phyloP scores from a whole-genome alignment of 2,888 invertebrate species.

The Tridacna gigas region DNA sequence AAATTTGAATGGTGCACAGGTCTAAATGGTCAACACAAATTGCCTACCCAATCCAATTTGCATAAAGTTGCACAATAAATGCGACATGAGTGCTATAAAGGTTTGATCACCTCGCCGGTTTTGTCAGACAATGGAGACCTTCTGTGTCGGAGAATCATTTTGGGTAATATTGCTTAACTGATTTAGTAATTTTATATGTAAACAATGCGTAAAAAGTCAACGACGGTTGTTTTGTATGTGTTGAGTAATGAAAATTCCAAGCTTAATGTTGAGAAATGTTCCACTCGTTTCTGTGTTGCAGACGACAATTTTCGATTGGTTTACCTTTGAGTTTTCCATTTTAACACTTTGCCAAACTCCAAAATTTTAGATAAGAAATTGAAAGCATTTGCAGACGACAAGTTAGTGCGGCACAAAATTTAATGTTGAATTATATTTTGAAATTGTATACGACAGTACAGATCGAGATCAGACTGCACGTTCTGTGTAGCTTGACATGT shows the following conservation, averaged over 20 bases:
- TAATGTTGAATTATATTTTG: background rate
- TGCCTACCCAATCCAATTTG: no score
- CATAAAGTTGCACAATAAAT: no score
- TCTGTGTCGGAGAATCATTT: conserved; percentile 43
- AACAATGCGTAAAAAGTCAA: background rate
- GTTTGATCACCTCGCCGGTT: no score
- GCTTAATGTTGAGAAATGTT: no score
- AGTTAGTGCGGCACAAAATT: no score
- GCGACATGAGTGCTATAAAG: no score
- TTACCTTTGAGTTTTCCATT: no score
- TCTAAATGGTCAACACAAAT: no score
- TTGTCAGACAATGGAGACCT: conserved; percentile 31
- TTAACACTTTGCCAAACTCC: background rate
- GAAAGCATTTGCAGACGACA: background rate
- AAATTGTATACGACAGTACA: background rate
- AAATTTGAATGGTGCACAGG: no score
- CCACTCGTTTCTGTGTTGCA: background rate
- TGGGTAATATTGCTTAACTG: conserved; percentile 28
- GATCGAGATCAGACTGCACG: background rate
- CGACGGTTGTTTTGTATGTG: no score
- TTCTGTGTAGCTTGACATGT: no score
- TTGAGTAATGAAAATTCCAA: no score
- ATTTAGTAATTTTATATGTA: background rate
- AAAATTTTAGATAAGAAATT: background rate
- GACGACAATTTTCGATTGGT: background rate